Conservation (phyloP, 2,888 invertebrate genomes). For the Agrypnus murinus region DNA sequence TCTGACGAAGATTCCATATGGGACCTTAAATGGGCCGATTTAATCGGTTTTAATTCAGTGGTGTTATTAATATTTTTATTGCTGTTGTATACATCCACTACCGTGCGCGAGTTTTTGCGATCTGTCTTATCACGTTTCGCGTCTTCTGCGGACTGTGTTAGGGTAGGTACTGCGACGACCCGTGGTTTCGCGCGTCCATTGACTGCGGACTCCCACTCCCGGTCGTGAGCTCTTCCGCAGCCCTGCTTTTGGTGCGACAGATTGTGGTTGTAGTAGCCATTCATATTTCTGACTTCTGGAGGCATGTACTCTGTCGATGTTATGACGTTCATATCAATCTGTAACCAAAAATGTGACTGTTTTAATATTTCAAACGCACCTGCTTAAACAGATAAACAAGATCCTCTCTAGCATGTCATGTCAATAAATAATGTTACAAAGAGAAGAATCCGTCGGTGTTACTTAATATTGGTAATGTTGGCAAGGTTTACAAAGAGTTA, state of each 20-base stretch:
- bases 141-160: constrained; percentile 60
- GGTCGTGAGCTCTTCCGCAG: constrained; percentile 56
- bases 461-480: no score
- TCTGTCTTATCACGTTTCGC: constrained; percentile 55
- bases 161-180: constrained; percentile 64
- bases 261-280: constrained; percentile 64
- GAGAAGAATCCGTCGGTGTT: no score
- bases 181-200: constrained; percentile 64
- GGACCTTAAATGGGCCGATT: constrained; percentile 30
- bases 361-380: background rate
- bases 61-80: constrained; percentile 39
- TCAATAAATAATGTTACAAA: no score
- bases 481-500: no score
- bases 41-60: constrained; percentile 34
- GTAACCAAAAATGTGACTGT: constrained; percentile 61
- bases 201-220: constrained; percentile 65
- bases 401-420: no score
- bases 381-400: no score
- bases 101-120: constrained; percentile 43
- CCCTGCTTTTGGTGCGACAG: constrained; percentile 60
- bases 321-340: constrained; percentile 74
- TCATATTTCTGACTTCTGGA: constrained; percentile 66
- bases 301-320: constrained; percentile 72
- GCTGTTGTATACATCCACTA: constrained; percentile 42
- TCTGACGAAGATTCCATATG: constrained; percentile 45